Evolutionary conservation across 2,888 invertebrate genomes (phyloP).

Genomic region (Drosophila kokeensis): DNA sequence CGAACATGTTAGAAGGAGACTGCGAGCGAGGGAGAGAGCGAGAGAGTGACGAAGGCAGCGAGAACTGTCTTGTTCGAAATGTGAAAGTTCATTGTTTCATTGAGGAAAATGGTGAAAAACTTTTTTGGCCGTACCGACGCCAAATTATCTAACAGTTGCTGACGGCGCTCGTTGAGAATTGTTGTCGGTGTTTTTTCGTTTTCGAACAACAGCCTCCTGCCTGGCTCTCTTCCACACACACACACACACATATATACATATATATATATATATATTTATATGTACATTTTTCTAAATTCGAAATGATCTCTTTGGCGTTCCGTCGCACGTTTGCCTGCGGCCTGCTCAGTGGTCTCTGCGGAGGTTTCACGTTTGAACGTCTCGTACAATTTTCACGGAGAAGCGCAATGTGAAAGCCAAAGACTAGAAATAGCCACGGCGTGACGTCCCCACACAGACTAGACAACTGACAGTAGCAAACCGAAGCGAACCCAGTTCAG

Average conservation of each 20-base stretch:
- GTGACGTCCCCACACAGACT: constrained; percentile 72
- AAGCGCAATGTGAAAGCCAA: constrained; percentile 80
- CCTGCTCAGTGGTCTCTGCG: constrained; percentile 85
- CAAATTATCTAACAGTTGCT: constrained; percentile 73
- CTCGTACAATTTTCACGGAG: constrained; percentile 75
- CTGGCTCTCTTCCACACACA: constrained; percentile 8
- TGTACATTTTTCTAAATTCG: constrained; percentile 30
- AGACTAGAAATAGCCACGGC: constrained; percentile 76
- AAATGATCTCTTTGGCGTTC: constrained; percentile 24
- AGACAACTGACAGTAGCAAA: constrained; percentile 69
- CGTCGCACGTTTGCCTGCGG: constrained; percentile 31
- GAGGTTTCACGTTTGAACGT: constrained; percentile 85
- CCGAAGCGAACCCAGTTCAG: constrained; percentile 50
- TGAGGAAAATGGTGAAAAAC: constrained; percentile 73
- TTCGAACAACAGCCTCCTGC: constrained; percentile 13
- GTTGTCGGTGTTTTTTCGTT: constrained; percentile 29
- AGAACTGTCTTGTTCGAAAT: constrained; percentile 52
- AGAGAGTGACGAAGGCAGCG: constrained; percentile 6
- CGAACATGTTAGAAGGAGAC: constrained; percentile 17
- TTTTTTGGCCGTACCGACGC: constrained; percentile 48
- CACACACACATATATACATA: neutral
- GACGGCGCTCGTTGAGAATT: constrained; percentile 39
- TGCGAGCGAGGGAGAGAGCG: neutral
- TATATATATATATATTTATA: constrained; percentile 8
- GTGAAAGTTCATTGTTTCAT: constrained; percentile 81